Conservation (phyloP, 2,797 vertebrate genomes). For the Mareca strepera region DNA sequence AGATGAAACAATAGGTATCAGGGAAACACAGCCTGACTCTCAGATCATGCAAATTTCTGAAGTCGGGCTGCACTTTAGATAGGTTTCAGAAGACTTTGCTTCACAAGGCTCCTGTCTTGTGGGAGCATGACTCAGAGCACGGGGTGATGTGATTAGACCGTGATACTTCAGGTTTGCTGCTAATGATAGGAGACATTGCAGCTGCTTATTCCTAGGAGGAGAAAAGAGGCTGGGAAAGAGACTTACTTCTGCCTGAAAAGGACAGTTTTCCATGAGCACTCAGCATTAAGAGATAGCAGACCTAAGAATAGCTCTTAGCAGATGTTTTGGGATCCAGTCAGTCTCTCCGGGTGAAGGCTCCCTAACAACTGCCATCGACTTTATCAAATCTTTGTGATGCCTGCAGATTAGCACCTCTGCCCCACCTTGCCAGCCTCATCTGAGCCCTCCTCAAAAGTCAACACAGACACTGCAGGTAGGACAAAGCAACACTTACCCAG, state of each 20-base stretch:
- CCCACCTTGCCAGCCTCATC: background rate
- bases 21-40: background rate
- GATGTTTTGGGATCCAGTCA: background rate
- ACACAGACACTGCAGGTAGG: background rate
- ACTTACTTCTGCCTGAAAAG: background rate
- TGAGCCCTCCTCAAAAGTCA: background rate
- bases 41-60: background rate
- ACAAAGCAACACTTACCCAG: background rate
- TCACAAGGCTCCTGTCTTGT: background rate
- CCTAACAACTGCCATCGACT: background rate
- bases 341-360: background rate
- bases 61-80: rapidly evolving
- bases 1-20: rapidly evolving
- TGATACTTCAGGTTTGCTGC: background rate
- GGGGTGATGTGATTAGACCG: rapidly evolving
- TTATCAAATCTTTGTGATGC: background rate
- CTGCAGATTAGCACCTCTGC: background rate
- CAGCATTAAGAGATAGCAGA: background rate
- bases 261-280: background rate
- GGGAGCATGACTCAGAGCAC: background rate
- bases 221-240: background rate
- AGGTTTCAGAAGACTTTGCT: background rate
- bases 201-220: background rate
- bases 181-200: background rate
- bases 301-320: background rate